phyloP scores from a whole-genome alignment of 2,113 vertebrate genomes.

The Melanerpes aurifrons region DNA sequence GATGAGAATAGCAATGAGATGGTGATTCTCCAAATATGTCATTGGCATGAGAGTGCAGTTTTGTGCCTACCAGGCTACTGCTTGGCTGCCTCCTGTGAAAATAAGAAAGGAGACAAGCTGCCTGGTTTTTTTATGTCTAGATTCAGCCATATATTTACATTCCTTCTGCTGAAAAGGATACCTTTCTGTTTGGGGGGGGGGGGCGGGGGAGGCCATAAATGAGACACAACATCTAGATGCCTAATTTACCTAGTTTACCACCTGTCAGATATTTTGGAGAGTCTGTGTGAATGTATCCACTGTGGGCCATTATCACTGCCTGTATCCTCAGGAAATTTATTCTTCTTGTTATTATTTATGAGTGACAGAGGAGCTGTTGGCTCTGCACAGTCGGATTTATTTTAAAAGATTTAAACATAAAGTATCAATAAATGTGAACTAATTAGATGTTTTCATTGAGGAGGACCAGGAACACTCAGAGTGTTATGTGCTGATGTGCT shows the following conservation, averaged over 20 bases:
- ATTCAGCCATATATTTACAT: not conserved
- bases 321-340: not conserved
- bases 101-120: not conserved
- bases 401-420: not conserved
- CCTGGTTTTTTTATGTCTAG: not conserved
- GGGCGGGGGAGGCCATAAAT: not conserved
- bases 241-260: not conserved
- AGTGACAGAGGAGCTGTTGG: not conserved
- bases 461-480: not conserved
- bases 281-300: not conserved
- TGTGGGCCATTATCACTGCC: accelerated
- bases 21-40: not conserved
- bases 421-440: not conserved
- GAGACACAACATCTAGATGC: not conserved
- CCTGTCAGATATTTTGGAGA: not conserved
- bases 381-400: not conserved
- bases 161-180: not conserved
- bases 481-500: not conserved
- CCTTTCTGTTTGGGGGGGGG: not conserved
- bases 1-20: not conserved
- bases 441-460: not conserved
- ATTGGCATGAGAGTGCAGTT: accelerated
- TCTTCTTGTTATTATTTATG: not conserved
- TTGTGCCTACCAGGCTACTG: not conserved
- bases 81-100: not conserved